A percentile compares a stretch with the other conserved stretches of the same genome.
phyloP scores from a whole-genome alignment of 2,797 vertebrate species.

The Tarsius wallacei region DNA sequence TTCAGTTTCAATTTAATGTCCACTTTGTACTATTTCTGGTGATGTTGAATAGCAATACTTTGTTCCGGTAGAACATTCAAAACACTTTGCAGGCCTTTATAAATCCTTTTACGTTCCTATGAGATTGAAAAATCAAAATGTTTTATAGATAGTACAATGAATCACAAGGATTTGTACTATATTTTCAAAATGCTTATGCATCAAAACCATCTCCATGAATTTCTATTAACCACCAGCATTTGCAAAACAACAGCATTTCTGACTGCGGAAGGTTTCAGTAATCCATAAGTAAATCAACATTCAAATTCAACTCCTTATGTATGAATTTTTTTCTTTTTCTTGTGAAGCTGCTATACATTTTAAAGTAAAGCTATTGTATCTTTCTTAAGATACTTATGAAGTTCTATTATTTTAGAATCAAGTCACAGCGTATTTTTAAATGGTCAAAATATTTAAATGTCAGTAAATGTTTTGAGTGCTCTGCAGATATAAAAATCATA shows the following conservation, averaged over 20 bases:
- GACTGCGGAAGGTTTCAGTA: not conserved
- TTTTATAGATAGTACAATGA: slow-evolving; percentile 75
- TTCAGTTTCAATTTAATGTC: slow-evolving; percentile 49
- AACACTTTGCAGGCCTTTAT: slow-evolving; percentile 74
- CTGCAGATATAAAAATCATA: not conserved
- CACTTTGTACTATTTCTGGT: slow-evolving; percentile 15
- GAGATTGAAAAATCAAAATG: slow-evolving; percentile 75
- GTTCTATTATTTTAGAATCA: not conserved
- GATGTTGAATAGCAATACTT: slow-evolving; percentile 55
- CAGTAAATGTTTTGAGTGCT: not conserved
- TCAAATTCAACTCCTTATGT: not conserved
- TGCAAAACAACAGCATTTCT: slow-evolving; percentile 50
- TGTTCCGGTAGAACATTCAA: slow-evolving; percentile 26
- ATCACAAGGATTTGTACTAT: slow-evolving; percentile 66
- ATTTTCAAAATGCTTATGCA: slow-evolving; percentile 76
- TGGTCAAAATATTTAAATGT: not conserved
- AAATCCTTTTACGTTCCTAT: slow-evolving; percentile 69
- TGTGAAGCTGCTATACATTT: not conserved
- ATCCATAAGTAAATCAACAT: slow-evolving; percentile 34
- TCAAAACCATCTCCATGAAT: slow-evolving; percentile 59
- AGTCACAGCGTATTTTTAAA: slow-evolving; percentile 28
- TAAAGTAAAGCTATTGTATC: not conserved
- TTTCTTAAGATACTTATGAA: not conserved
- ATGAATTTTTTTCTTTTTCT: slow-evolving; percentile 10
- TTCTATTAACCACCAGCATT: slow-evolving; percentile 55